Evolutionary conservation across 2,797 vertebrate species (phyloP), one percentile per base, ranked within the genome.

Genomic region (Manis pentadactyla): DNA sequence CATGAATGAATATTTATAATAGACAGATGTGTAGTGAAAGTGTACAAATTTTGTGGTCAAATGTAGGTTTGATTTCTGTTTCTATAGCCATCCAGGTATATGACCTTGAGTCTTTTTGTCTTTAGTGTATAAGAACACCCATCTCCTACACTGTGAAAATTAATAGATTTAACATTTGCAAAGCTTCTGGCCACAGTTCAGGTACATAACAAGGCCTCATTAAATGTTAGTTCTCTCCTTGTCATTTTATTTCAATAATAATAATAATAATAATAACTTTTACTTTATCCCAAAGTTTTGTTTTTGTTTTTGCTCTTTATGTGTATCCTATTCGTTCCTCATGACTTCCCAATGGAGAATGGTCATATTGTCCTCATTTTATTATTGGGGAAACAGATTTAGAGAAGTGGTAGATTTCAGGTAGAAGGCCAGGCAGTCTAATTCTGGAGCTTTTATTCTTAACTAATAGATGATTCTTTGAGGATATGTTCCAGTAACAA

Each of bases 31-130:
- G 0, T 55, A 53, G 7, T 66, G 9, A 39, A 77, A 93, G 46
- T 55, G 3, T 13, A 12, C 83, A 34, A 61, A 29, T 18, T 87
- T 61, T 84, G 18, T 73, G 39, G 37, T 87, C 27, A 87, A 57
- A 61, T 74, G 27, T 53, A 75, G 49, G 3, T 77, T 79, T 87
- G n/a, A 39, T 34, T 77, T 42, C 15, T 49, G 1, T 86, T 81
- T 77, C 7, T 79, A 1, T 81, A 77, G 11, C 61, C n/a, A 31
- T 34, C 34, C 63, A 84, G 51, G 12, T 2, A 59, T 92, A 99
- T 99, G 99, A 91, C 31, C 55, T 86, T 77, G 37, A 49, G 31
- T 59, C 73, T 37, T 99, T 99, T 96, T 99, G 99, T 84, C 99
- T 99, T 68, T 99, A 98, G 99, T 99, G 68, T 75, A 18, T 63